Percentiles rank a stretch among this genome's conserved stretches.
Conservation (phyloP, 1,140 invertebrate genomes). For the Diorhabda carinulata region DNA sequence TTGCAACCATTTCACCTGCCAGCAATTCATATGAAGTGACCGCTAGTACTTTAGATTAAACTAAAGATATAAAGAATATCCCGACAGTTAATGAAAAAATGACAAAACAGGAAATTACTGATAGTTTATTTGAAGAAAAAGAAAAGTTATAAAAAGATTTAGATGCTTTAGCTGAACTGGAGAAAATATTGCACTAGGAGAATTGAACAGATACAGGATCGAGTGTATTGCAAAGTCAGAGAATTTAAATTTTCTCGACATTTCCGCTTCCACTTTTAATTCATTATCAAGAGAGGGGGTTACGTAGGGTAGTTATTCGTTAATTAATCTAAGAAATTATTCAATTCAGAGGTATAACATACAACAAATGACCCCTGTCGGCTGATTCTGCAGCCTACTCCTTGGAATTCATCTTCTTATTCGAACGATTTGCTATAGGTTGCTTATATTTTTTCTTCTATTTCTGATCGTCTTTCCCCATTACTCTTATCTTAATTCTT, state of each 20-base stretch:
- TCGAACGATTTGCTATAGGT: no score
- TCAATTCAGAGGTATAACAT: no score
- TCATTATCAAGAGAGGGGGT: no score
- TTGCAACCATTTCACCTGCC: slow-evolving; percentile 88
- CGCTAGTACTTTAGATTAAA: slow-evolving; percentile 91
- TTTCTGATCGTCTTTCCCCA: no score
- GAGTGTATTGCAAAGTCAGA: slow-evolving; percentile 13
- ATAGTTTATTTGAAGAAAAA: slow-evolving; percentile 26
- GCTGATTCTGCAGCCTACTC: no score
- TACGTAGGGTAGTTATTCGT: no score
- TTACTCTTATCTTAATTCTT: no score
- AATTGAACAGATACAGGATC: slow-evolving; percentile 5
- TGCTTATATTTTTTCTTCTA: no score
- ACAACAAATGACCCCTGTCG: no score
- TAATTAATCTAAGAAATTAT: no score
- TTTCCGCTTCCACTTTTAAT: no score
- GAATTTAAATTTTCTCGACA: not conserved
- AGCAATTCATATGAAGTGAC: slow-evolving; percentile 89
- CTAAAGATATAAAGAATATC: slow-evolving; percentile 93
- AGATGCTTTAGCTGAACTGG: slow-evolving; percentile 14
- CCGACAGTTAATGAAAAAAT: slow-evolving; percentile 90
- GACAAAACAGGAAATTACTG: slow-evolving; percentile 27
- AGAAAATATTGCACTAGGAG: slow-evolving; percentile 12
- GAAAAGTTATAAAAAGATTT: slow-evolving; percentile 27
- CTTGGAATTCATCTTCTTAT: no score